Base-by-base conservation (phyloP, 64 coral and sea anemone genomes). In the Astreopora myriophthalma region DNA sequence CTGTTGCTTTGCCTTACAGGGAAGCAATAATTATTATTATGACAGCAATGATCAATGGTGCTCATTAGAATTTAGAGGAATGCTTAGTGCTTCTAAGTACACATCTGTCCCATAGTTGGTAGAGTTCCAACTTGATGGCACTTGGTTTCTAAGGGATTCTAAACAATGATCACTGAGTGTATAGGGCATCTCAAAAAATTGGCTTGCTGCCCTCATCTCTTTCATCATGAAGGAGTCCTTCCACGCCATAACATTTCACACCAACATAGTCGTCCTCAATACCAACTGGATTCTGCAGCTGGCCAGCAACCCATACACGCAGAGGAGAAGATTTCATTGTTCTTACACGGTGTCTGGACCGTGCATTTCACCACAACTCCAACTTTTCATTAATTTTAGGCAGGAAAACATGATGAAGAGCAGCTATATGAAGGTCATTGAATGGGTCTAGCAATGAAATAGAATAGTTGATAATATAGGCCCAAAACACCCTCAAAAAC, bases 301-400 rank as follows among this genome's bases (percentile, higher is more conserved):
- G 76, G 40, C 42, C 76, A 80, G 76, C 3, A 52, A 80, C 76
- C 76, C 76, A 80, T 28, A 80, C 31, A 80, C 76, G 76, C 46
- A 80, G 20, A 31, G 39, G 76, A 30, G 19, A 80, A 19, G 76
- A 80, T 37, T 11, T 5, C 31, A 37, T 29, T 1, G 71, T 74
- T 19, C 71, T 31, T 14, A 74, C 31, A 16, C 9, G 31, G 6
- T 74, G 71, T 4, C 40, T 44, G 46, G 76, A 80, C 35, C 34
- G n/a, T n/a, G n/a, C n/a, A n/a, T n/a, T n/a, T n/a, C n/a, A n/a
- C n/a, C n/a, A n/a, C n/a, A n/a, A n/a, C n/a, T n/a, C n/a, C n/a
- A n/a, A n/a, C n/a, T n/a, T n/a, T n/a, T n/a, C n/a, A n/a, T n/a
- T n/a, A n/a, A n/a, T n/a, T n/a, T n/a, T n/a, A n/a, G n/a, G n/a